Evolutionary conservation across 2,797 vertebrate genomes (phyloP), one percentile per base, ranked within the genome.

Genomic region (Myotis vivesi): DNA sequence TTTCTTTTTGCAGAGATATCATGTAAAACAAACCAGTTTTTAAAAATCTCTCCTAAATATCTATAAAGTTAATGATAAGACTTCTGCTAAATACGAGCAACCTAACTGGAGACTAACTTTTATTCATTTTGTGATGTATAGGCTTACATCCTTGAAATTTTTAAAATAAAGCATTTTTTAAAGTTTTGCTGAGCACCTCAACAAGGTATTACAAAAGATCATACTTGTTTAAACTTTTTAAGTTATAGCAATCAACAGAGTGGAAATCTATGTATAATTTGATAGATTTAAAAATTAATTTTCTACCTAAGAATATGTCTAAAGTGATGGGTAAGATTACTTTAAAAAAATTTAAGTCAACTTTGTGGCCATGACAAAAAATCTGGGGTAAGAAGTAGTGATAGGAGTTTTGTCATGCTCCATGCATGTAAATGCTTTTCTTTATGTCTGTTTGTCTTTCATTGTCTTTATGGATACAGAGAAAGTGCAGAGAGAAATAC

Each of bases 271-370:
- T 38, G 4, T 10, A 89, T 55, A 62, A 44, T 76, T 68, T 82
- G 62, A 23, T n/a, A 80, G 5, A 30, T 22, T 85, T 73, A 83
- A 89, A 89, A 93, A 68, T 55, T 83, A 62, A 75, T 91, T 95
- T 3, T 95, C 13, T 75, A 86, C 7, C 25, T 59, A 57, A 7
- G 3, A 8, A 1, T 49, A 8, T 75, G 22, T 55, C 11, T 87
- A 44, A 86, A 89, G 79, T 86, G 25, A 30, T 16, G 11, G 38
- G 12, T 55, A 22, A n/a, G 46, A 36, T 55, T 0, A 11, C 41
- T 12, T n/a, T 1, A n/a, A n/a, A n/a, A 64, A 62, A 30, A 15
- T 55, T 94, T 9, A 55, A 16, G 30, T 87, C 12, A 55, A 8
- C 12, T 75, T 1, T 73, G 38, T n/a, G n/a, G 3, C 2, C 62